phyloP scores from a whole-genome alignment of 2,888 invertebrate species.

The Leucophenga montana region DNA sequence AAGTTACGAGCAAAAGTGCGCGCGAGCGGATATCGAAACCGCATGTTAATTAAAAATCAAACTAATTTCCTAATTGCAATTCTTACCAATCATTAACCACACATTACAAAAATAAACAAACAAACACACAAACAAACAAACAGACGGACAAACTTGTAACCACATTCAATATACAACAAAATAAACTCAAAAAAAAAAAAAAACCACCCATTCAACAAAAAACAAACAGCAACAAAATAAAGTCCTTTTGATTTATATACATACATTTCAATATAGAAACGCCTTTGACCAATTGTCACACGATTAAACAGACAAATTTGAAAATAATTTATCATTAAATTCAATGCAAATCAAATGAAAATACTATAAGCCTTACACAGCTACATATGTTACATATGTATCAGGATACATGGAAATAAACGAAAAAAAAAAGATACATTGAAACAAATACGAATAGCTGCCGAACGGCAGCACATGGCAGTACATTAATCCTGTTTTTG shows the following conservation, averaged over 20 bases:
- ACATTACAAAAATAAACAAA: conserved; percentile 37
- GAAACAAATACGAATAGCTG: not conserved
- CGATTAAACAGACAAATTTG: conserved; percentile 67
- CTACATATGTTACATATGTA: not conserved
- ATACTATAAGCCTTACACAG: not conserved
- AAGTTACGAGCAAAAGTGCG: no score
- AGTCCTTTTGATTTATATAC: conserved; percentile 58
- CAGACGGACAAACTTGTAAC: not conserved
- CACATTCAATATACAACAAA: not conserved
- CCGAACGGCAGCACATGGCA: conserved; percentile 48
- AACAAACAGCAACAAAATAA: conserved; percentile 10
- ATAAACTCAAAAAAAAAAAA: no score
- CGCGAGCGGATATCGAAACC: conserved; percentile 48
- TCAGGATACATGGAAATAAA: not conserved
- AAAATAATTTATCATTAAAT: conserved; percentile 68
- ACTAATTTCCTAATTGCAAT: conserved; percentile 66
- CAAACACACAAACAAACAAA: conserved; percentile 6
- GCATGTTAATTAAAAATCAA: conserved; percentile 68
- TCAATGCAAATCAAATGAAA: conserved; percentile 51
- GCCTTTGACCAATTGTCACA: conserved; percentile 58
- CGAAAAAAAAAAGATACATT: not conserved
- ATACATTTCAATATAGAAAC: conserved; percentile 45
- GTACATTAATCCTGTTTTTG: conserved; percentile 61
- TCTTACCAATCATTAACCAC: conserved; percentile 63
- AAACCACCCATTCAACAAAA: not conserved